A percentile compares a stretch with the other conserved stretches of the same genome.
Evolutionary conservation across 2,888 invertebrate genomes (phyloP).

Genomic region (Melinaea menophilus): DNA sequence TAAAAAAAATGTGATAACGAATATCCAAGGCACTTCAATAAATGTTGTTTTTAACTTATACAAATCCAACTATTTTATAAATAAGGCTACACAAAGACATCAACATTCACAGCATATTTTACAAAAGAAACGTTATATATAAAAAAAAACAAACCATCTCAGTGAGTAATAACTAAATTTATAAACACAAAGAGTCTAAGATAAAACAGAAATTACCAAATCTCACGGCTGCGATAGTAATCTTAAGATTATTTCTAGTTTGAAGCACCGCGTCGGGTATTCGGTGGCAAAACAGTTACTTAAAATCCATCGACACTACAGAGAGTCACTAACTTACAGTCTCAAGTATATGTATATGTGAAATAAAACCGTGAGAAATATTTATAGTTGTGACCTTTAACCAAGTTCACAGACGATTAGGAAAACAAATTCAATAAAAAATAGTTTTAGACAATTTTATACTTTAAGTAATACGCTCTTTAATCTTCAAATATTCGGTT

Average conservation of each 20-base stretch:
- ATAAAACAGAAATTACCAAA: conserved; percentile 36
- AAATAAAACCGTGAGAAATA: conserved; percentile 55
- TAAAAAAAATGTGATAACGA: conserved; percentile 36
- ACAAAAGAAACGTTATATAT: neutral
- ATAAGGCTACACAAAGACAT: no score
- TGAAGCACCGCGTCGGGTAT: conserved; percentile 42
- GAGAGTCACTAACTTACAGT: conserved; percentile 38
- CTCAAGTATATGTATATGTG: conserved; percentile 24
- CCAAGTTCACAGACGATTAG: no score
- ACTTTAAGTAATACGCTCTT: no score
- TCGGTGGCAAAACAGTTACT: conserved; percentile 44
- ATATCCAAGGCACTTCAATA: no score
- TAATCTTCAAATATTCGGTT: no score
- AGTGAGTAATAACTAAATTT: conserved; percentile 7
- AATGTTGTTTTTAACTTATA: no score
- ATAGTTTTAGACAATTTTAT: no score
- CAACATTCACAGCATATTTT: neutral
- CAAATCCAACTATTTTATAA: no score
- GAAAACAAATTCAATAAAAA: no score
- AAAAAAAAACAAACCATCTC: conserved; percentile 7
- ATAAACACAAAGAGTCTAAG: conserved; percentile 20
- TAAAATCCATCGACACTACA: conserved; percentile 46
- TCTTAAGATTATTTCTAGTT: conserved; percentile 16
- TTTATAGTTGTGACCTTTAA: neutral
- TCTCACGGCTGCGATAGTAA: conserved; percentile 16